Percentiles rank a stretch among this genome's conserved stretches.
phyloP scores from a whole-genome alignment of 2,888 invertebrate genomes.

The Philonicus albiceps region DNA sequence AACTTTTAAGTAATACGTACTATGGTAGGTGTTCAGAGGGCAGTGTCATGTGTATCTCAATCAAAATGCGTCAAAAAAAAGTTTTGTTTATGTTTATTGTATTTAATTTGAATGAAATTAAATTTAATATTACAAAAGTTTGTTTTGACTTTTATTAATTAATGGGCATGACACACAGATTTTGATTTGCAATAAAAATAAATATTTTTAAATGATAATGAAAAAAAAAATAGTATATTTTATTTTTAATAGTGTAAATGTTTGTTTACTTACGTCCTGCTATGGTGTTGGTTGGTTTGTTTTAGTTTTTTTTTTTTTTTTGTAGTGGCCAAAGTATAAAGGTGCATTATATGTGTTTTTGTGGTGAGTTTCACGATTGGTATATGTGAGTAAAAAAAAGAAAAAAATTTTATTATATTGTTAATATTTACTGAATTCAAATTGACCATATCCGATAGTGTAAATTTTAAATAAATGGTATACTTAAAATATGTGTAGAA shows the following conservation, averaged over 20 bases:
- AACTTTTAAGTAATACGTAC: background rate
- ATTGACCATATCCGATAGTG: background rate
- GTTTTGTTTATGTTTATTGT: background rate
- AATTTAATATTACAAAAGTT: background rate
- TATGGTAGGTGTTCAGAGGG: background rate
- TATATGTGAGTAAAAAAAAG: background rate
- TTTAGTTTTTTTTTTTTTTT: too few species aligned
- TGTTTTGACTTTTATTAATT: background rate
- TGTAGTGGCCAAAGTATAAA: background rate
- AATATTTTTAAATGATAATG: background rate
- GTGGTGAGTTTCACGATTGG: conserved; percentile 5
- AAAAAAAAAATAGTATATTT: background rate
- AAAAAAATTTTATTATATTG: background rate
- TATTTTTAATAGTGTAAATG: background rate
- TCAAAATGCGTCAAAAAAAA: background rate
- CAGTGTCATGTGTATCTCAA: background rate
- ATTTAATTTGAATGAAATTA: background rate
- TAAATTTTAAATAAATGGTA: background rate
- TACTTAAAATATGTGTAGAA: background rate
- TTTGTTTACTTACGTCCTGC: conserved; percentile 61
- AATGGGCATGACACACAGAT: background rate
- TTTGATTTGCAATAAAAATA: background rate
- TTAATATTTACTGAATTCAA: background rate
- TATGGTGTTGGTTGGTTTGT: conserved; percentile 53
- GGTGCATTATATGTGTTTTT: background rate